phyloP scores from a whole-genome alignment of 2,113 vertebrate species.

The Donacobius atricapilla region DNA sequence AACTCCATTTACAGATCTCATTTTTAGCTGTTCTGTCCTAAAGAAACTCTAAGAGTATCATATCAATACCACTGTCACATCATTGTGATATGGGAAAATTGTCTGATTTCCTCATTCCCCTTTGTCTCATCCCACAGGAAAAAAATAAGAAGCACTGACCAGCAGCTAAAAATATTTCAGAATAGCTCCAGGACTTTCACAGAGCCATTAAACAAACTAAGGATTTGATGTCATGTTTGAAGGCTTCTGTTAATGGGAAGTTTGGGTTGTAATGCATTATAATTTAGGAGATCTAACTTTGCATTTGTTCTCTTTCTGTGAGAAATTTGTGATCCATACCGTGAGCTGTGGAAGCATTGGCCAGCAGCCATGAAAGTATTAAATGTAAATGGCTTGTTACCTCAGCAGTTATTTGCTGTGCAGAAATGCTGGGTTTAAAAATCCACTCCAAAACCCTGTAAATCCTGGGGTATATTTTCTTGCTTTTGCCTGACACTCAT shows the following conservation, averaged over 20 bases:
- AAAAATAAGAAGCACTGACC: neutral
- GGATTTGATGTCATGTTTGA: constrained; percentile 3
- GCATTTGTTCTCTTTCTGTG: neutral
- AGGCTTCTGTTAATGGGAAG: neutral
- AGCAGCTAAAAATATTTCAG: neutral
- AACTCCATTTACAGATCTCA: neutral
- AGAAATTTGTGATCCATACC: neutral
- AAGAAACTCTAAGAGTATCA: neutral
- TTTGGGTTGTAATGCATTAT: neutral
- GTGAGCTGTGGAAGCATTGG: neutral
- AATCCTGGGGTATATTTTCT: constrained; percentile 17
- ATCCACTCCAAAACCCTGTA: constrained; percentile 42
- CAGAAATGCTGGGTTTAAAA: constrained; percentile 1
- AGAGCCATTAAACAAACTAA: neutral
- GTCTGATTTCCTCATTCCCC: neutral
- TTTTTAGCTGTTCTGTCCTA: neutral
- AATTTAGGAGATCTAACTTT: constrained; percentile 22
- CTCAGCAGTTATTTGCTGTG: neutral
- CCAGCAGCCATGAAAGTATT: constrained; percentile 25
- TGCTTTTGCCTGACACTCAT: constrained; percentile 38
- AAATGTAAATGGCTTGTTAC: constrained; percentile 27
- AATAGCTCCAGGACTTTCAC: neutral
- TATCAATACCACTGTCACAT: neutral
- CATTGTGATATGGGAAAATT: neutral
- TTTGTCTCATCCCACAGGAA: neutral